A percentile compares a stretch with the other conserved stretches of the same genome.
phyloP scores from a whole-genome alignment of 2,797 vertebrate species.

The Tadarida brasiliensis region DNA sequence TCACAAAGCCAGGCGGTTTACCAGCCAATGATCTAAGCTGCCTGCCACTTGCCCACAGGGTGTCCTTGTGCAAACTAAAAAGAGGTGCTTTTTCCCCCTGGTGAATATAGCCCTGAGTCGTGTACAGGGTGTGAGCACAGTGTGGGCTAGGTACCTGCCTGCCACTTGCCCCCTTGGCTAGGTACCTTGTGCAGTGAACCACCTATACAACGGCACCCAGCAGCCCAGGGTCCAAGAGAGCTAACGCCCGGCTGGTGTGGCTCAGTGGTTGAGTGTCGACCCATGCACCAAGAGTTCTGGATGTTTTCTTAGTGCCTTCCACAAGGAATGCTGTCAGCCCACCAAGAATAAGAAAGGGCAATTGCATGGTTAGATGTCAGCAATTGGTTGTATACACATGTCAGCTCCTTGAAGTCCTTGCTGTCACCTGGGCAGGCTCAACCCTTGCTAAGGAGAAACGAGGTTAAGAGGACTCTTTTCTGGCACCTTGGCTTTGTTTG shows the following conservation, averaged over 20 bases:
- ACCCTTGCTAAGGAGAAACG: background rate
- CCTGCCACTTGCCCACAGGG: background rate
- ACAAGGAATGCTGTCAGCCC: background rate
- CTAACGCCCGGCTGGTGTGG: too few relatives aligned
- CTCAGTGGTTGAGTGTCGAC: too few relatives aligned
- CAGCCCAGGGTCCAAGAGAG: background rate
- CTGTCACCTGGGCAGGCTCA: background rate
- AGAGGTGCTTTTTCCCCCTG: too few relatives aligned
- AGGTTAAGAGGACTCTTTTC: background rate
- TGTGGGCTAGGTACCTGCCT: background rate
- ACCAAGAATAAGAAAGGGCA: background rate
- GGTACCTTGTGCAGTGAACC: background rate
- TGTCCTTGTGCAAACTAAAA: background rate
- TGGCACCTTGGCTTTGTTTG: too few relatives aligned
- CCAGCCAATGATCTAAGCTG: background rate
- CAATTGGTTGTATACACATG: background rate
- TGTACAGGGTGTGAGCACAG: background rate
- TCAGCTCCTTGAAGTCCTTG: background rate
- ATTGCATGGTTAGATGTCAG: rapidly evolving
- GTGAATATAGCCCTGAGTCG: background rate
- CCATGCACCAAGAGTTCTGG: too few relatives aligned
- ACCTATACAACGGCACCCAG: background rate
- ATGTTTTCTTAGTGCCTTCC: background rate
- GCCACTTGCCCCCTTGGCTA: background rate
- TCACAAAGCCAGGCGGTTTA: background rate